Evolutionary conservation across 2,797 vertebrate genomes (phyloP).

Genomic region (Anas capensis): DNA sequence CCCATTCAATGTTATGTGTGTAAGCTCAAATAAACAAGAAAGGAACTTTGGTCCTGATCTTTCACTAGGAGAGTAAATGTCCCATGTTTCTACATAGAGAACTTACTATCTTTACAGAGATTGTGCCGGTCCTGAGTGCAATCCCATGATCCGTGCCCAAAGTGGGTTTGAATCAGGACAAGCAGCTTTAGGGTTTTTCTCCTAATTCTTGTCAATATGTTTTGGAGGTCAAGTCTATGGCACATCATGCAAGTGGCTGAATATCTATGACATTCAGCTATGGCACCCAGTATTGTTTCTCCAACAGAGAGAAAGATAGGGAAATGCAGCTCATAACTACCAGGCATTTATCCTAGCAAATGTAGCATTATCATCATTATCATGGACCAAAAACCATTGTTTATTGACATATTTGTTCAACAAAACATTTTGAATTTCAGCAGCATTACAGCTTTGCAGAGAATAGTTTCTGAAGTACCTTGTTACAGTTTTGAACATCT

Average conservation of each 20-base stretch:
- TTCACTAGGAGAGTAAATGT: background rate
- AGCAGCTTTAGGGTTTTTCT: background rate
- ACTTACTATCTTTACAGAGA: background rate
- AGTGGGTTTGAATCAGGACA: background rate
- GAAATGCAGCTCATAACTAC: background rate
- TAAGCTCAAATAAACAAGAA: background rate
- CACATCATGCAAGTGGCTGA: background rate
- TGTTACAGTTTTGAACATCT: constrained; percentile 22
- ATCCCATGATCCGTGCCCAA: background rate
- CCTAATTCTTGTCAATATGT: background rate
- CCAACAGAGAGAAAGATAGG: background rate
- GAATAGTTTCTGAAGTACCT: constrained; percentile 22
- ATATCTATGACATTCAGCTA: background rate
- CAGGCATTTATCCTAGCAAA: constrained; percentile 2
- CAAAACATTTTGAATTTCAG: constrained; percentile 22
- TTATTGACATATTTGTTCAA: constrained; percentile 42
- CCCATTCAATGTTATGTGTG: background rate
- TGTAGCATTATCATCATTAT: background rate
- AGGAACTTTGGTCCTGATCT: constrained; percentile 1
- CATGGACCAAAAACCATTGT: constrained; percentile 20
- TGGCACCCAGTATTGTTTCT: background rate
- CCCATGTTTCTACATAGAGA: background rate
- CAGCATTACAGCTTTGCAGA: constrained; percentile 35
- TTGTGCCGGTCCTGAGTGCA: fast-evolving
- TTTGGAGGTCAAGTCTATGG: background rate